These are phyloP conservation scores for Lethrus apterus DNA, from an alignment of 1,140 invertebrate genomes.

Conservation along the genomic window DNA sequence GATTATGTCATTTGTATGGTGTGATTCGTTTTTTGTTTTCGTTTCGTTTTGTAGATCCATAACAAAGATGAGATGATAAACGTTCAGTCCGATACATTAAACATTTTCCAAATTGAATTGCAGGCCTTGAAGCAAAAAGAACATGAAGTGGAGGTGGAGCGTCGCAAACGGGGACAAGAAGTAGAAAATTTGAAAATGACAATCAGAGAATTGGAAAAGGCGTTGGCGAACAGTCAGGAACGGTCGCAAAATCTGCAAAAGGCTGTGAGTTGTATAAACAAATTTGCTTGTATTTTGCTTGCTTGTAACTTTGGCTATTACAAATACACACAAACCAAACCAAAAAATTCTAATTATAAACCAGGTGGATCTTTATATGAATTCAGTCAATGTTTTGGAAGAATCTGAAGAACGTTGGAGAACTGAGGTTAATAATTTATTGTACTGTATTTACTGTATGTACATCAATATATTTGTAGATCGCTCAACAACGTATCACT, in stretches of 20 bases:
- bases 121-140: constrained; percentile 25
- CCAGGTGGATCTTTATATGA: constrained; percentile 36
- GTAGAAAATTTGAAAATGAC: constrained; percentile 21
- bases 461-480: constrained; percentile 20
- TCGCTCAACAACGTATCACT: constrained; percentile 32
- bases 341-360: too few species aligned
- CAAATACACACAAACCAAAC: too few species aligned
- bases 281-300: neutral
- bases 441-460: neutral
- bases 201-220: constrained; percentile 19
- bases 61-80: constrained; percentile 20
- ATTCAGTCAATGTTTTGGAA: constrained; percentile 35
- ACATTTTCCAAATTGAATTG: constrained; percentile 24
- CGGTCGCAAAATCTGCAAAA: constrained; percentile 32
- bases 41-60: constrained; percentile 15
- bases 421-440: constrained; percentile 27
- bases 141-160: constrained; percentile 24
- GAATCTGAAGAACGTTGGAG: constrained; percentile 27
- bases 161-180: constrained; percentile 16
- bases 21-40: constrained; percentile 2
- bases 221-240: constrained; percentile 27
- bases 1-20: too few species aligned
- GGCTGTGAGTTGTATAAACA: constrained; percentile 12
- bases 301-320: too few species aligned
- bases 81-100: constrained; percentile 20